Conservation (phyloP, 2,113 vertebrate genomes). For the Phalacrocorax carbo region DNA sequence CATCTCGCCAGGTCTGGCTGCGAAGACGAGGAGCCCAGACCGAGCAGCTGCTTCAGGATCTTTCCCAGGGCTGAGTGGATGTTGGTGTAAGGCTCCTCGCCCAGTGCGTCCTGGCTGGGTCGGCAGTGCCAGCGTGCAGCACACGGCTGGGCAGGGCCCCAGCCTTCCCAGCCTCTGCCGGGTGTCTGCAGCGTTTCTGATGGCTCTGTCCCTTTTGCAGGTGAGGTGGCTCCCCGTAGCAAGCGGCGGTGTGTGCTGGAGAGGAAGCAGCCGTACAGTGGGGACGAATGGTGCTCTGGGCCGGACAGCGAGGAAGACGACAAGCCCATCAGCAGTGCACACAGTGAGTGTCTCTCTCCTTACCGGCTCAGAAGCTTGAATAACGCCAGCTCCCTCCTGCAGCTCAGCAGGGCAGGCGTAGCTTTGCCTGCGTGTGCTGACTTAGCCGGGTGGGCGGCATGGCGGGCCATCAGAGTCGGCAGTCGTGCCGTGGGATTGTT, state of each 20-base stretch:
- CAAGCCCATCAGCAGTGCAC: conserved; percentile 81
- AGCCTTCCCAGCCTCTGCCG: background rate
- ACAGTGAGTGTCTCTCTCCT: conserved; percentile 81
- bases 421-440: background rate
- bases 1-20: background rate
- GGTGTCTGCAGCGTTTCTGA: background rate
- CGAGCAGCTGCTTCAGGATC: background rate
- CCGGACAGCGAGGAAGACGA: conserved; percentile 95
- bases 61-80: background rate
- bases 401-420: background rate
- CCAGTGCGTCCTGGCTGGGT: background rate
- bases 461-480: background rate
- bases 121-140: background rate
- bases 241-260: conserved; percentile 95
- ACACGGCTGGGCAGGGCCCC: background rate
- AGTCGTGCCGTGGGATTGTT: background rate
- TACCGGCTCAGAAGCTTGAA: background rate
- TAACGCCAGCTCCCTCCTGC: background rate
- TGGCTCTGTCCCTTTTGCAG: conserved; percentile 33
- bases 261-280: conserved; percentile 96
- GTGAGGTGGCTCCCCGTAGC: conserved; percentile 88
- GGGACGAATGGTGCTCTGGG: conserved; percentile 98
- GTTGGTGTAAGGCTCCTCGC: background rate
- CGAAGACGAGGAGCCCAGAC: background rate
- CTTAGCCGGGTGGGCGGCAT: accelerated